Conservation (phyloP, 2,797 vertebrate genomes). For the Leucoraja ocellata region DNA sequence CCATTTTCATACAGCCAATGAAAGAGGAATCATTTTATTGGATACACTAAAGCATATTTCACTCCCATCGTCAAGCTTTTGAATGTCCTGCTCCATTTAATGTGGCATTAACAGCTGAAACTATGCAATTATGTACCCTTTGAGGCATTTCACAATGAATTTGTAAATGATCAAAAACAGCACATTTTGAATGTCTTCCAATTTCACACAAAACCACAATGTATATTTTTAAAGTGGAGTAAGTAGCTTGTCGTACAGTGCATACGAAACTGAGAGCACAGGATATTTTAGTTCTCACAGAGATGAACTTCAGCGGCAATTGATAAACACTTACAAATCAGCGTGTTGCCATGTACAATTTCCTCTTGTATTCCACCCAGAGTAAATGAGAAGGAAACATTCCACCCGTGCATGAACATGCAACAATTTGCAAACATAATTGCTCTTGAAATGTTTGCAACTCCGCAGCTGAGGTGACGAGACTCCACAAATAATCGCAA, state of each 20-base stretch:
- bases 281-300: not conserved
- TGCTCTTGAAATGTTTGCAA: not conserved
- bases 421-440: not conserved
- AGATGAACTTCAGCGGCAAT: not conserved
- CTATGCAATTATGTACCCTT: not conserved
- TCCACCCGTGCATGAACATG: not conserved
- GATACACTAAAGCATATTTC: not conserved
- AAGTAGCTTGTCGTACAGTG: not conserved
- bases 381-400: slow-evolving; percentile 15
- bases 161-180: not conserved
- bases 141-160: not conserved
- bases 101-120: not conserved
- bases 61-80: not conserved
- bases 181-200: not conserved
- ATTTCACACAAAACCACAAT: not conserved
- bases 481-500: not conserved
- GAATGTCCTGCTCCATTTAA: slow-evolving; percentile 17
- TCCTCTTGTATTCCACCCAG: not conserved
- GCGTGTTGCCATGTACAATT: not conserved
- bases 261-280: not conserved
- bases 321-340: not conserved
- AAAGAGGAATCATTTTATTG: not conserved
- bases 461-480: not conserved
- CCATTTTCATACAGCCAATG: not conserved
- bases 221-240: not conserved